Conservation (phyloP, 2,113 vertebrate genomes). For the Cebus imitator region DNA sequence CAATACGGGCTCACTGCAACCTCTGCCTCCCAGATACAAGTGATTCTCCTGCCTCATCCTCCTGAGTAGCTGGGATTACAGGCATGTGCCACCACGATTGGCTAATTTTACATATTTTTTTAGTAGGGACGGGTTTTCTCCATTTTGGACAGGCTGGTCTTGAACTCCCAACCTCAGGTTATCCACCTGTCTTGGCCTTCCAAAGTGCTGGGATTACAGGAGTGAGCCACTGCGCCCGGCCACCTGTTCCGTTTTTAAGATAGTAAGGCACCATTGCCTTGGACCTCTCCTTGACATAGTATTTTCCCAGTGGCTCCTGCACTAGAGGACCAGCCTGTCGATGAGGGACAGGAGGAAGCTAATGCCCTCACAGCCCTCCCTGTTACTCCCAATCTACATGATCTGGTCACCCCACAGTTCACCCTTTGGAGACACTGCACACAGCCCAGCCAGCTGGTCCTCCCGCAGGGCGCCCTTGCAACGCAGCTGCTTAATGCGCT, state of each 20-base stretch:
- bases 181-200: too few relatives aligned
- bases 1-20: too few relatives aligned
- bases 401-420: conserved; percentile 91
- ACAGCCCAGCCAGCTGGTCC: not conserved
- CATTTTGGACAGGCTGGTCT: too few relatives aligned
- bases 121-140: too few relatives aligned
- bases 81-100: too few relatives aligned
- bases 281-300: conserved; percentile 90
- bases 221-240: too few relatives aligned
- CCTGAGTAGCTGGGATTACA: too few relatives aligned
- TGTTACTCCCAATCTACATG: conserved; percentile 90
- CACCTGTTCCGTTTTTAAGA: conserved; percentile 90
- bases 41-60: too few relatives aligned
- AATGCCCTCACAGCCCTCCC: conserved; percentile 90
- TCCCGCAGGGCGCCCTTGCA: conserved; percentile 82
- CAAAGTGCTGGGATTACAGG: too few relatives aligned
- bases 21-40: too few relatives aligned
- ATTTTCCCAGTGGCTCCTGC: conserved; percentile 86
- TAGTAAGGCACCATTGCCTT: conserved; percentile 93
- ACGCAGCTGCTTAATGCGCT: conserved; percentile 90
- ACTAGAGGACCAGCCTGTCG: conserved; percentile 88
- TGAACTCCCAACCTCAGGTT: too few relatives aligned
- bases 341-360: conserved; percentile 88
- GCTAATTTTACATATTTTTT: too few relatives aligned
- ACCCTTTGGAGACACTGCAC: conserved; percentile 83